These are phyloP conservation scores for Euspilapteryx auroguttella DNA, from an alignment of 2,888 invertebrate genomes.

Conservation along the genomic window DNA sequence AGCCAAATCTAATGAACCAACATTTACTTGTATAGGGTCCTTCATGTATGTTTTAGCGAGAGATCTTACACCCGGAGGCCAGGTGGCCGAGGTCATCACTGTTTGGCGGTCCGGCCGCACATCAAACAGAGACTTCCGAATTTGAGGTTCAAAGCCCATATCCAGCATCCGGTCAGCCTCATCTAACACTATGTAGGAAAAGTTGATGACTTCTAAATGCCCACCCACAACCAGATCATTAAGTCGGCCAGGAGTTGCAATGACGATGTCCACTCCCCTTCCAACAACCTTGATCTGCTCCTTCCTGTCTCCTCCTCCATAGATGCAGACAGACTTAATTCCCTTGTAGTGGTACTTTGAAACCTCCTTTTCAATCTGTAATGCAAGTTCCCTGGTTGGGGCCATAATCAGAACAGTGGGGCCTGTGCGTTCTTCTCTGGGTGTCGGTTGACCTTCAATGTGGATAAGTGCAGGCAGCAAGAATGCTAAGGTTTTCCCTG, in stretches of 20 bases:
- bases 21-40: conserved; percentile 87
- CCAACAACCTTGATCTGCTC: conserved; percentile 76
- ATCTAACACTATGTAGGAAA: conserved; percentile 89
- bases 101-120: conserved; percentile 89
- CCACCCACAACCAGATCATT: conserved; percentile 83
- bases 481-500: conserved; percentile 94
- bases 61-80: conserved; percentile 86
- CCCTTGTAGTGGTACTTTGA: conserved; percentile 84
- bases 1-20: conserved; percentile 85
- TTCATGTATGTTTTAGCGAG: conserved; percentile 86
- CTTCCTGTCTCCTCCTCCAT: conserved; percentile 84
- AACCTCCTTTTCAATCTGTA: conserved; percentile 91
- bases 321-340: conserved; percentile 89
- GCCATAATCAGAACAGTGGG: conserved; percentile 88
- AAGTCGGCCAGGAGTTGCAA: conserved; percentile 92
- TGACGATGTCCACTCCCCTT: conserved; percentile 89
- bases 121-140: conserved; percentile 77
- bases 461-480: conserved; percentile 91
- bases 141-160: conserved; percentile 88
- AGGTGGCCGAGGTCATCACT: conserved; percentile 97
- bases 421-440: conserved; percentile 71
- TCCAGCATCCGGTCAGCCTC: conserved; percentile 90
- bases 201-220: conserved; percentile 72
- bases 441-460: conserved; percentile 82
- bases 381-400: conserved; percentile 89